phyloP scores from a whole-genome alignment of 2,113 vertebrate species.

The Struthidea cinerea region DNA sequence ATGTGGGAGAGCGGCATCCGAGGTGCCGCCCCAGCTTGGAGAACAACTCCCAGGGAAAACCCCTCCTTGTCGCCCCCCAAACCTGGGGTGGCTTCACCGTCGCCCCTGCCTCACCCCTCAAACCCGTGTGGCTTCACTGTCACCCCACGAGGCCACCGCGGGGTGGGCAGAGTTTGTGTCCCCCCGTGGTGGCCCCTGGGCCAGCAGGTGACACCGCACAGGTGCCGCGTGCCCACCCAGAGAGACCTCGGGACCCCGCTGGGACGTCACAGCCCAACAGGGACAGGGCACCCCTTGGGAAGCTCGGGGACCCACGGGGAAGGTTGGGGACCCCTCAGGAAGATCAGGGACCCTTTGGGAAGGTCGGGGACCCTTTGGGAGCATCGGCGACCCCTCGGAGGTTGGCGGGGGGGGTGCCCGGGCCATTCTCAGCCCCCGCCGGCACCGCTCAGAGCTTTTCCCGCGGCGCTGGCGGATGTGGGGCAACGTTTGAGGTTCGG shows the following conservation, averaged over 20 bases:
- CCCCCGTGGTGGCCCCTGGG: neutral
- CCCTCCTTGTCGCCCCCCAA: rapidly evolving
- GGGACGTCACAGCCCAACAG: rapidly evolving
- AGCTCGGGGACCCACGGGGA: rapidly evolving
- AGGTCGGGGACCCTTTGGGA: too few relatives aligned
- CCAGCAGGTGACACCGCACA: rapidly evolving
- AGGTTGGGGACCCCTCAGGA: neutral
- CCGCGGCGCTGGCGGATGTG: constrained; percentile 29
- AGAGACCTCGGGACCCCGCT: rapidly evolving
- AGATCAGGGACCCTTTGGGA: too few relatives aligned
- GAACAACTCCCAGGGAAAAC: rapidly evolving
- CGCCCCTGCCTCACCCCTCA: neutral
- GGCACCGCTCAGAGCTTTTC: neutral
- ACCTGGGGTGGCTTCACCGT: neutral
- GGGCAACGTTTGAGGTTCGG: neutral
- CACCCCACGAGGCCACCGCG: neutral
- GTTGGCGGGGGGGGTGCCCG: neutral
- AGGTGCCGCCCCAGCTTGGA: neutral
- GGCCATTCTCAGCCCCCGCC: neutral
- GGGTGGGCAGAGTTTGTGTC: neutral
- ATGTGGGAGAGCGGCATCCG: neutral
- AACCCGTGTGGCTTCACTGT: too few relatives aligned
- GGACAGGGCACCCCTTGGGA: neutral
- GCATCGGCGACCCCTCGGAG: too few relatives aligned
- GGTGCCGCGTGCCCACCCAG: rapidly evolving